phyloP scores from a whole-genome alignment of 2,113 vertebrate species.

The Thryonomys swinderianus region DNA sequence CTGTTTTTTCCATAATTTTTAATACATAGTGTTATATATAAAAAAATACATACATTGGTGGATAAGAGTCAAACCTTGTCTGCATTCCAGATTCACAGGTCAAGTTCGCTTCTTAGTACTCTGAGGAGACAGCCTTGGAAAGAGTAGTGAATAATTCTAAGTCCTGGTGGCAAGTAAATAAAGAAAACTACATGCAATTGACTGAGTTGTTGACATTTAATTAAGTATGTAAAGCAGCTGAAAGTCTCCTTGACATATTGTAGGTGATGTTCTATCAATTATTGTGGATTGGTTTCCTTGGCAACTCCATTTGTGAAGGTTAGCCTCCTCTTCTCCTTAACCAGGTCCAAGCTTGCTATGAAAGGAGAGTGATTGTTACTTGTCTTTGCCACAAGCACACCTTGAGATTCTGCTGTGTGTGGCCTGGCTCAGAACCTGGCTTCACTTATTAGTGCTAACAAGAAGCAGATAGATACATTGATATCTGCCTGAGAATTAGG shows the following conservation, averaged over 20 bases:
- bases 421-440: not conserved
- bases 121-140: not conserved
- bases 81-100: not conserved
- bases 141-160: not conserved
- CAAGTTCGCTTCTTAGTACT: not conserved
- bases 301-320: not conserved
- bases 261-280: not conserved
- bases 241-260: not conserved
- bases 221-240: not conserved
- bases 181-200: not conserved
- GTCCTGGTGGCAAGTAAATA: not conserved
- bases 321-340: not conserved
- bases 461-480: not conserved
- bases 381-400: not conserved
- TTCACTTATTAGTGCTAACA: not conserved
- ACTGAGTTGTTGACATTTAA: not conserved
- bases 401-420: not conserved
- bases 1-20: not conserved
- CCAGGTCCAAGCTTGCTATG: not conserved
- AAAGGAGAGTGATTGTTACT: not conserved
- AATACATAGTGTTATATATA: not conserved
- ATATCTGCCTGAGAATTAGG: not conserved
- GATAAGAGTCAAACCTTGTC: not conserved
- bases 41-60: no score
- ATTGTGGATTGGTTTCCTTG: not conserved